phyloP scores from a whole-genome alignment of 2,797 vertebrate genomes.

The Enteromius mattozi region DNA sequence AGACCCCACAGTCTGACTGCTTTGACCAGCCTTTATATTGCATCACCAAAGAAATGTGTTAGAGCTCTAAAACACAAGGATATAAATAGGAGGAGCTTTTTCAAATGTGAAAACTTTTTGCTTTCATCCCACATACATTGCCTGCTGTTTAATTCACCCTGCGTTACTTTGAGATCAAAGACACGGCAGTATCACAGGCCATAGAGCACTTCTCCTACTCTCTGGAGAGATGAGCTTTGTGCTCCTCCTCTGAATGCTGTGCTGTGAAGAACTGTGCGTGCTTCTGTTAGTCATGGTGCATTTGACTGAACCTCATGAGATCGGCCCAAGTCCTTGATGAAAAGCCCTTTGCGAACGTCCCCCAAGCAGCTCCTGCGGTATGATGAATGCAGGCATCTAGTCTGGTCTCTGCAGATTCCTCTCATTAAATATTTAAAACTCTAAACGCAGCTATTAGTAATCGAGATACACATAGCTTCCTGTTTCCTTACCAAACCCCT shows the following conservation, averaged over 20 bases:
- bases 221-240: conserved; percentile 36
- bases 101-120: conserved; percentile 12
- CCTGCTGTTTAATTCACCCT: conserved; percentile 2
- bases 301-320: conserved; percentile 26
- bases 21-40: neutral
- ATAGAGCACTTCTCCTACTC: conserved; percentile 3
- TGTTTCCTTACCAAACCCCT: conserved; percentile 11
- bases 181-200: neutral
- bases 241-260: conserved; percentile 15
- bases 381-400: neutral
- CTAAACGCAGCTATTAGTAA: conserved; percentile 40
- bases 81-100: conserved; percentile 10
- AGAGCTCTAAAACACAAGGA: neutral
- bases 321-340: conserved; percentile 21
- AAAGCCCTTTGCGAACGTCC: conserved; percentile 22
- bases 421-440: conserved; percentile 54
- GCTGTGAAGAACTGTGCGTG: neutral
- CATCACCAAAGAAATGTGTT: conserved; percentile 13
- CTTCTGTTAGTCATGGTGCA: neutral
- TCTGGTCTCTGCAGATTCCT: conserved; percentile 32
- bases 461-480: conserved; percentile 34
- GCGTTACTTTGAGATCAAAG: conserved; percentile 12
- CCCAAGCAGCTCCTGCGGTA: neutral
- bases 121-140: conserved; percentile 6
- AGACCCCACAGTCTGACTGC: neutral